A percentile compares a stretch with the other conserved stretches of the same genome.
Evolutionary conservation across 2,113 vertebrate species (phyloP).

Genomic region (Chinchilla lanigera): DNA sequence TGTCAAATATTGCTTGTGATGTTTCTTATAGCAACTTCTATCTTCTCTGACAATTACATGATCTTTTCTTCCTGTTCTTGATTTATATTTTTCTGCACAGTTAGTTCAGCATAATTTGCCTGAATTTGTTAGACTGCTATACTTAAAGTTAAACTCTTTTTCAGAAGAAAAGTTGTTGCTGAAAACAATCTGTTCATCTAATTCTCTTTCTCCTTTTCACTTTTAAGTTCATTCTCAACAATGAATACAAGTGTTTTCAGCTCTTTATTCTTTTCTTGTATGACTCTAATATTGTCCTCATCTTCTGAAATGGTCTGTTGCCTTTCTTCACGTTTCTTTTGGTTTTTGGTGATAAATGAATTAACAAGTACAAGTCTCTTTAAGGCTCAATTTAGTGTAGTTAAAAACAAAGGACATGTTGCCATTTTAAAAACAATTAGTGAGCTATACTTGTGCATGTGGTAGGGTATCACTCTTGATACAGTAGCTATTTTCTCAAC

Average conservation of each 20-base stretch:
- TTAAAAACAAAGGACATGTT: background rate
- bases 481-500: background rate
- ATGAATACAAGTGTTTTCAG: constrained; percentile 77
- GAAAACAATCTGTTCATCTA: constrained; percentile 78
- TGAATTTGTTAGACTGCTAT: constrained; percentile 82
- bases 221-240: constrained; percentile 77
- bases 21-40: constrained; percentile 84
- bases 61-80: constrained; percentile 81
- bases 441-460: background rate
- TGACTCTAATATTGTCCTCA: constrained; percentile 45
- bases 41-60: constrained; percentile 82
- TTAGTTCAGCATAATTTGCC: constrained; percentile 85
- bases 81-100: constrained; percentile 85
- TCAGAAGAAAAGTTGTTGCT: constrained; percentile 81
- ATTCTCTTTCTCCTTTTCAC: constrained; percentile 81
- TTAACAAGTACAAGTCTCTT: constrained; percentile 66
- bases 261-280: constrained; percentile 75
- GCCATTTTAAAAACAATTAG: background rate
- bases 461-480: background rate
- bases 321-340: constrained; percentile 44
- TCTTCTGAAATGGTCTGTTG: constrained; percentile 74
- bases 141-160: constrained; percentile 76
- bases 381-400: constrained; percentile 16
- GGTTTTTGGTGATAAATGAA: constrained; percentile 35
- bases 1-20: constrained; percentile 83